phyloP scores from a whole-genome alignment of 2,797 vertebrate species.

The Cottoperca gobio region DNA sequence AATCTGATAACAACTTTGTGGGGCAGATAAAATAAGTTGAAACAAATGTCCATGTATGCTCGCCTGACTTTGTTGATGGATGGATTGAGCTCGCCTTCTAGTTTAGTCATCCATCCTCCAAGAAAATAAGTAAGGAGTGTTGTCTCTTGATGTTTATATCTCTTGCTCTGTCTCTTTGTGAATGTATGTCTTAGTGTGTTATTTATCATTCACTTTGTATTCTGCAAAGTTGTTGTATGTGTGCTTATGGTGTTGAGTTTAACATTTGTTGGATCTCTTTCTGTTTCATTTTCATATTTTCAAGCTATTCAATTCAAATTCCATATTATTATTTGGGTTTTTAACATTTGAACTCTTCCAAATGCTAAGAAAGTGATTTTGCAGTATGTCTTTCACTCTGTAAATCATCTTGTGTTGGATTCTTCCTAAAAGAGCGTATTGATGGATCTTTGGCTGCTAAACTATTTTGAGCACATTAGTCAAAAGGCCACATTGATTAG shows the following conservation, averaged over 20 bases:
- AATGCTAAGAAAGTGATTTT: not conserved
- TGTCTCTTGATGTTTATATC: conserved; percentile 19
- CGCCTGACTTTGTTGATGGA: conserved; percentile 17
- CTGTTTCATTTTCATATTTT: not conserved
- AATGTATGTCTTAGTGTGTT: conserved; percentile 1
- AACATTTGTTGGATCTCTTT: not conserved
- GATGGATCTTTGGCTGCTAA: not conserved
- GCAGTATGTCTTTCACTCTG: not conserved
- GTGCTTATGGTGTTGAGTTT: too few species aligned
- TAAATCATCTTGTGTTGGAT: not conserved
- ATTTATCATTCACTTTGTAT: not conserved
- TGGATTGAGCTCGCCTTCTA: conserved; percentile 11
- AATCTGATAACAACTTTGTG: conserved; percentile 52
- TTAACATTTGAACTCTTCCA: too few species aligned
- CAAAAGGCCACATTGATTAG: conserved; percentile 7
- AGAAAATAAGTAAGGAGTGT: conserved; percentile 23
- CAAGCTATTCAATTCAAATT: not conserved
- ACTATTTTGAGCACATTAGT: conserved; percentile 1
- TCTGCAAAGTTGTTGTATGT: not conserved
- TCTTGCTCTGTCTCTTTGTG: conserved; percentile 5
- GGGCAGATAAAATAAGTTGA: conserved; percentile 39
- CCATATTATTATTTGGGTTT: not conserved
- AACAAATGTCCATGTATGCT: conserved; percentile 31
- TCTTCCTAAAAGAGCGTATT: not conserved
- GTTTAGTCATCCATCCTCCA: conserved; percentile 36